phyloP scores from a whole-genome alignment of 2,113 vertebrate genomes.

The Danionella cerebrum region DNA sequence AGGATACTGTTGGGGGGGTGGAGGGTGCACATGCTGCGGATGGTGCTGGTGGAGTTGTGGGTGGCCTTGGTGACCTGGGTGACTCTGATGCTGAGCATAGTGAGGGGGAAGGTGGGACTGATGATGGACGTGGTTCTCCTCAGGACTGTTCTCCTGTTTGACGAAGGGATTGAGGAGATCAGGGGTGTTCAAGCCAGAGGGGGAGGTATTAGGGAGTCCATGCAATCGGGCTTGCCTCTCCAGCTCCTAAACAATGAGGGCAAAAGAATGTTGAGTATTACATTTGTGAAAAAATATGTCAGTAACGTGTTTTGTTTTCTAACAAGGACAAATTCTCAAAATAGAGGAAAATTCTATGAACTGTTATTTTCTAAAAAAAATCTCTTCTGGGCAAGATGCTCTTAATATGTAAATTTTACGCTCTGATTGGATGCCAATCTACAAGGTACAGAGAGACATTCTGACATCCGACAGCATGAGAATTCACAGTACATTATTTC shows the following conservation, averaged over 20 bases:
- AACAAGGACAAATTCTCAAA: too few species aligned
- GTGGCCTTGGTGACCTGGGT: constrained; percentile 44
- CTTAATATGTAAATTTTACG: too few species aligned
- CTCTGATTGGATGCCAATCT: too few species aligned
- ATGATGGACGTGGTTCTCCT: constrained; percentile 65
- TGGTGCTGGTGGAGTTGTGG: constrained; percentile 59
- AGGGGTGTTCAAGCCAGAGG: constrained; percentile 72
- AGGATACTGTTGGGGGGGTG: constrained; percentile 66
- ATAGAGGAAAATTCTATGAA: too few species aligned
- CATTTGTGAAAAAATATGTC: too few species aligned
- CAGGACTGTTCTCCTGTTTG: constrained; percentile 78
- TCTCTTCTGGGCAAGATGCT: too few species aligned
- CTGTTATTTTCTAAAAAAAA: too few species aligned
- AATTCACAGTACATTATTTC: too few species aligned
- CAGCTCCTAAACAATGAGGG: constrained; percentile 71
- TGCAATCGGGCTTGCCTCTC: constrained; percentile 93
- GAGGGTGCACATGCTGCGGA: constrained; percentile 64
- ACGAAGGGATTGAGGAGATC: constrained; percentile 75
- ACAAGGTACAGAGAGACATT: too few species aligned
- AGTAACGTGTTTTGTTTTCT: too few species aligned
- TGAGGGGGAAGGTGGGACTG: constrained; percentile 56
- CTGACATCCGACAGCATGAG: too few species aligned
- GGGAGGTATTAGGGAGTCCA: constrained; percentile 78
- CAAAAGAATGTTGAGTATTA: neutral
- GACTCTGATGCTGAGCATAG: constrained; percentile 51